A percentile compares a stretch with the other conserved stretches of the same genome.
Evolutionary conservation across 2,113 vertebrate species (phyloP).

Genomic region (Aegithalos caudatus): DNA sequence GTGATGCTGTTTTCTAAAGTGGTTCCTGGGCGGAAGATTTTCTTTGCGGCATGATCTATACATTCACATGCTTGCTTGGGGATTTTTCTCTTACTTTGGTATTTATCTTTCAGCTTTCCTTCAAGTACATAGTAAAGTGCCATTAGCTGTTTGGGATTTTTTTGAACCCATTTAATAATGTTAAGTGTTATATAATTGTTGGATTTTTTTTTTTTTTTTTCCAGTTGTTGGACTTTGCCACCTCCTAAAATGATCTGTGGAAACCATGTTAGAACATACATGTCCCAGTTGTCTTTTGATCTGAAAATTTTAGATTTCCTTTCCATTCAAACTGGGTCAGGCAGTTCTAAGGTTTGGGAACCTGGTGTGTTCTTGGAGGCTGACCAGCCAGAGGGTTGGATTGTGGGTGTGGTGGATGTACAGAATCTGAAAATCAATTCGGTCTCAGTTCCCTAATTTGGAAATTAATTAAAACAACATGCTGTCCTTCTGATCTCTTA

Average conservation of each 20-base stretch:
- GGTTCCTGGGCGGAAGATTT: background rate
- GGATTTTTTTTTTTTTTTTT: too few species aligned
- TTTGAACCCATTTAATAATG: background rate
- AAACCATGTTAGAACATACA: background rate
- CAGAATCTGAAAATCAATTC: background rate
- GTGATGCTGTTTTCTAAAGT: background rate
- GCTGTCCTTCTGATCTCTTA: background rate
- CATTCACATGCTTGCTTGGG: accelerated
- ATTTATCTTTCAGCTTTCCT: background rate
- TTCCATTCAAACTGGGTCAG: background rate
- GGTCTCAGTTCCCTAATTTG: background rate
- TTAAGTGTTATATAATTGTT: background rate
- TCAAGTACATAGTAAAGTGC: background rate
- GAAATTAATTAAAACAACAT: background rate
- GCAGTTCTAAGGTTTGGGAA: background rate
- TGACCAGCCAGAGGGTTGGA: background rate
- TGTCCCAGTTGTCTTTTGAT: background rate
- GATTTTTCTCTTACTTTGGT: background rate
- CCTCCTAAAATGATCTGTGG: background rate
- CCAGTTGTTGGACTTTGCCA: background rate
- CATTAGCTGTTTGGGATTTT: background rate
- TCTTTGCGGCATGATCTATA: background rate
- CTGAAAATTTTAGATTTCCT: background rate
- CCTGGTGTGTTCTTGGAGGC: background rate
- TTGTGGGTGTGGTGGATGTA: too few species aligned